phyloP scores from a whole-genome alignment of 2,113 vertebrate genomes.

The Grantiella picta region DNA sequence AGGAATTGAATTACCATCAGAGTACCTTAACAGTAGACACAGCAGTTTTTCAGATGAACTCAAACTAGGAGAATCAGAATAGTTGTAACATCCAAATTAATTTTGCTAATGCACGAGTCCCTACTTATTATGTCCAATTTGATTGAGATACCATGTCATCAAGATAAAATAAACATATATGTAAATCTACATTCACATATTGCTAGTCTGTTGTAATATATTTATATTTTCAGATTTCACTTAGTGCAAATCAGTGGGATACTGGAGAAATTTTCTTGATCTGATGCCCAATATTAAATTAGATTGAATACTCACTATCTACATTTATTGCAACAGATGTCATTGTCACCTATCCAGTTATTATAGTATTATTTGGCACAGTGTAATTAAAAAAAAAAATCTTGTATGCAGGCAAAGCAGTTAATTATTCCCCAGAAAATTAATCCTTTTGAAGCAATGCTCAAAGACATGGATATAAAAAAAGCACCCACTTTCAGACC shows the following conservation, averaged over 20 bases:
- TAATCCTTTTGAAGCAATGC: constrained; percentile 50
- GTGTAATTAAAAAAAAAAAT: constrained; percentile 51
- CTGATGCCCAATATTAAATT: constrained; percentile 45
- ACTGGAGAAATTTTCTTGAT: constrained; percentile 36
- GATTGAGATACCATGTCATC: neutral
- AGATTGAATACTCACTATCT: constrained; percentile 24
- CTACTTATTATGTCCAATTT: neutral
- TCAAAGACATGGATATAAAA: neutral
- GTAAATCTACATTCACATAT: neutral
- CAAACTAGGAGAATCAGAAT: neutral
- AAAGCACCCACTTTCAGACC: neutral
- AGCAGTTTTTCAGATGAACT: neutral
- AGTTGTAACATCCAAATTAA: neutral
- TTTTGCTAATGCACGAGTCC: neutral
- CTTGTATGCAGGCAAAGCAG: constrained; percentile 26
- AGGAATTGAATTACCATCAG: neutral
- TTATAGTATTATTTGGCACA: constrained; percentile 50
- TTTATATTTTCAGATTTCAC: constrained; percentile 24
- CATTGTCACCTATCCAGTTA: constrained; percentile 45
- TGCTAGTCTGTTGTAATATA: neutral
- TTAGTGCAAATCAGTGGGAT: constrained; percentile 1
- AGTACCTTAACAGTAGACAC: neutral
- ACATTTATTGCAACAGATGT: constrained; percentile 60
- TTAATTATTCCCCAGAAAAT: constrained; percentile 57
- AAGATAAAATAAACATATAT: neutral